These are phyloP conservation scores for Mus spicilegus DNA, from an alignment of 2,113 vertebrate genomes.

Conservation along the genomic window DNA sequence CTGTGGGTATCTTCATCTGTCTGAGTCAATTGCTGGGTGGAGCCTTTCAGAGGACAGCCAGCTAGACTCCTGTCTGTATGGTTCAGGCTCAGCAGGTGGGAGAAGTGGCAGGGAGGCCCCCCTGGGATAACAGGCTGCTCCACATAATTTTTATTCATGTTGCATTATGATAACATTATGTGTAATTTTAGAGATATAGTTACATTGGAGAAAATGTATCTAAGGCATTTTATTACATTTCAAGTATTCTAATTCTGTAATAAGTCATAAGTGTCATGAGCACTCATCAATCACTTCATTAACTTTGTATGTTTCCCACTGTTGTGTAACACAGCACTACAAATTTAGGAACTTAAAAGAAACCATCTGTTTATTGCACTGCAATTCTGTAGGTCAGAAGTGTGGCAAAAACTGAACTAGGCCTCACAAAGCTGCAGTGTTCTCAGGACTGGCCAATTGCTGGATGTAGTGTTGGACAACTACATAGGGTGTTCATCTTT, in stretches of 20 bases:
- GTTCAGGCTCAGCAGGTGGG: too few relatives aligned
- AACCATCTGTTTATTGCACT: neutral
- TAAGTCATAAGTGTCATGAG: neutral
- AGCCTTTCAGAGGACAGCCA: too few relatives aligned
- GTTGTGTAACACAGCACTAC: neutral
- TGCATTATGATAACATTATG: neutral
- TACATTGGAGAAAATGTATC: neutral
- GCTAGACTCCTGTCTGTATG: too few relatives aligned
- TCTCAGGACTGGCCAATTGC: neutral
- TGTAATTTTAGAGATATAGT: neutral
- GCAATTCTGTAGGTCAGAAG: neutral
- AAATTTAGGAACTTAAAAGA: neutral
- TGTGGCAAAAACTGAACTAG: neutral
- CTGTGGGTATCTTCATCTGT: too few relatives aligned
- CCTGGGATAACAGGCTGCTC: too few relatives aligned
- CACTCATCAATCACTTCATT: neutral
- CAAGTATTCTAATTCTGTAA: neutral
- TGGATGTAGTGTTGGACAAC: neutral
- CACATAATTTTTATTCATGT: neutral
- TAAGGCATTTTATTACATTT: neutral
- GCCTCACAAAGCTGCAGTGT: neutral
- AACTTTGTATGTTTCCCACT: neutral
- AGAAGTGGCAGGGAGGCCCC: too few relatives aligned
- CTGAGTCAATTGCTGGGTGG: too few relatives aligned
- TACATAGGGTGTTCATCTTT: neutral